phyloP scores from a whole-genome alignment of 2,113 vertebrate genomes.

The Cyprinus carpio region DNA sequence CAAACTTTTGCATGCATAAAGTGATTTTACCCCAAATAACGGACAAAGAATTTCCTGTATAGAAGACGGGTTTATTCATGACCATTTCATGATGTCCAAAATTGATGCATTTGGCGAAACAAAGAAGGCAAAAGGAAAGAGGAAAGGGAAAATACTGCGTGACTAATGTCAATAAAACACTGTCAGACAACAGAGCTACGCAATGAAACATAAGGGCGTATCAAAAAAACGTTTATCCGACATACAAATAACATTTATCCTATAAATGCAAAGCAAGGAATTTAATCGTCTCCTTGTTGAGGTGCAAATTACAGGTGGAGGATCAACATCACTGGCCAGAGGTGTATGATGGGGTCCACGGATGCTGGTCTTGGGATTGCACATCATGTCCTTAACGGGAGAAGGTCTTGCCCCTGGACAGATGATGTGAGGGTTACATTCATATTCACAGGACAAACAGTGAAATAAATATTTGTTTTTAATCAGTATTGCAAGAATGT shows the following conservation, averaged over 20 bases:
- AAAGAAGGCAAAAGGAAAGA: conserved; percentile 31
- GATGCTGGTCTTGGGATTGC: conserved; percentile 54
- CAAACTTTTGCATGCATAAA: background rate
- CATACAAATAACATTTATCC: conserved; percentile 75
- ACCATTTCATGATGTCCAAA: conserved; percentile 45
- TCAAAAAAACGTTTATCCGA: conserved; percentile 74
- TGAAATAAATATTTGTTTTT: background rate
- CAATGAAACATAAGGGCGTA: conserved; percentile 71
- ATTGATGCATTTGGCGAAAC: conserved; percentile 45
- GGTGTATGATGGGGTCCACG: conserved; percentile 61
- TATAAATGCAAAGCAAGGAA: conserved; percentile 75
- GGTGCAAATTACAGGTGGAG: conserved; percentile 56
- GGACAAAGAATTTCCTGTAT: conserved; percentile 21
- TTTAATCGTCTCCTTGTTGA: conserved; percentile 62
- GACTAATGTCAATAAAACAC: conserved; percentile 35
- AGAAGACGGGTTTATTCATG: conserved; percentile 59
- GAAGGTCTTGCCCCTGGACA: conserved; percentile 93
- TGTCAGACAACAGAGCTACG: conserved; percentile 57
- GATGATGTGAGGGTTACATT: conserved; percentile 45
- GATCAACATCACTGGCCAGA: conserved; percentile 56
- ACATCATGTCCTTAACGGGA: conserved; percentile 78
- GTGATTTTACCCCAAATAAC: background rate
- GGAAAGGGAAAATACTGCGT: conserved; percentile 47
- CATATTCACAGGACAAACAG: background rate
- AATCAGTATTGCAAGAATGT: background rate